Base-by-base conservation (phyloP, 2,888 invertebrate species). In the Lysandra bellargus region DNA sequence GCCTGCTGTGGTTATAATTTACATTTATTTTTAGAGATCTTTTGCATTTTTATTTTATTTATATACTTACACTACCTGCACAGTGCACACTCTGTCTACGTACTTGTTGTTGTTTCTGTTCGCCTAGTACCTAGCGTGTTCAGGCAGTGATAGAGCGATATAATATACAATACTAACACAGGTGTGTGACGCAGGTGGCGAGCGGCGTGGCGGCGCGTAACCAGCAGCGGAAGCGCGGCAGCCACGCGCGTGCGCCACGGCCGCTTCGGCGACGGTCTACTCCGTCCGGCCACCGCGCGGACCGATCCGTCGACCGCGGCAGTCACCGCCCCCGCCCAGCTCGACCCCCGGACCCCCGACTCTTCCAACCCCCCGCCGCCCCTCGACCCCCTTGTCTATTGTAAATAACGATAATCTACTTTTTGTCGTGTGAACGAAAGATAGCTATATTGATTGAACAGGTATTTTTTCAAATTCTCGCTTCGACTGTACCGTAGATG, bases 391-490 rank as follows among this genome's bases (percentile, higher is more conserved):
- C 85, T 88, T 87, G 86, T 92, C 93, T 93, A 91, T 93, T 94
- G 94, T 94, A 94, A 93, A 94, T 94, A 94, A 91, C 89, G 88
- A 91, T 92, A 91, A 90, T 90, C 92, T 89, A 92, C 91, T 92
- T 94, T 93, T 94, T 93, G 92, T 94, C 94, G 93, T 94, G 91
- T 94, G 90, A 93, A 93, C 94, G 91, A 94, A 89, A 92, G 90
- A 92, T 94, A 94, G 92, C 92, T 87, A 76, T 92, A 92, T 90
- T 90, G 89, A 90, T 91, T 93, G 90, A 94, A 93, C 94, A 92
- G 92, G 94, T 94, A 93, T 94, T 93, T 94, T 94, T 94, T 94
- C 92, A 93, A 94, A 92, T 92, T 94, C 94, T 94, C 94, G 94
- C 94, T 94, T 94, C 93, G 89, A 93, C 93, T 94, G 92, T 94